These are phyloP conservation scores for Delphinapterus leucas DNA, from an alignment of 2,113 vertebrate species.

Conservation along the genomic window DNA sequence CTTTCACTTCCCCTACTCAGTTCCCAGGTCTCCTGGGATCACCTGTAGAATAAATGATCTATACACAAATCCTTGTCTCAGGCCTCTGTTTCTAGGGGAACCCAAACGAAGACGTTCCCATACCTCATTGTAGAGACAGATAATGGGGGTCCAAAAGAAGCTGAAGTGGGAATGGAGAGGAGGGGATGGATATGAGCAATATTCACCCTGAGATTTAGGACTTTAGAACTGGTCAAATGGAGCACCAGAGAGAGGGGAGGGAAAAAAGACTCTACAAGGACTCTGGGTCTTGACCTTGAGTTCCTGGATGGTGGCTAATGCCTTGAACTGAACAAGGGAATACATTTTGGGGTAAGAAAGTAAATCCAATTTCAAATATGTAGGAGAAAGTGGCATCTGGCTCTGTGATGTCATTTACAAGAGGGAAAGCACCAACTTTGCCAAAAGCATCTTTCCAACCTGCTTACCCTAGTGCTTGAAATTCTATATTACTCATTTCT, in stretches of 20 bases:
- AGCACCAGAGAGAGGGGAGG: neutral
- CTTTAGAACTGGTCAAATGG: neutral
- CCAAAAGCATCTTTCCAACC: slow-evolving; percentile 48
- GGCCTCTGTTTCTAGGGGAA: neutral
- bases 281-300: neutral
- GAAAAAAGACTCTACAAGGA: neutral
- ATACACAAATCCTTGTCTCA: neutral
- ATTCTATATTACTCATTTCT: slow-evolving; percentile 61
- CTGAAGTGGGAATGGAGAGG: neutral
- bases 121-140: neutral
- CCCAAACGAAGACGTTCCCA: neutral
- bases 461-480: slow-evolving; percentile 20
- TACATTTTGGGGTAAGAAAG: neutral
- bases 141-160: neutral
- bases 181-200: neutral
- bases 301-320: neutral
- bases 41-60: neutral
- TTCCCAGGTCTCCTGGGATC: neutral
- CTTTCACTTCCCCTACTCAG: neutral
- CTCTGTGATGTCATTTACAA: slow-evolving; percentile 49
- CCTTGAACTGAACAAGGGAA: neutral
- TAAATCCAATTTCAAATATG: slow-evolving; percentile 33
- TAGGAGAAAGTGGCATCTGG: slow-evolving; percentile 43
- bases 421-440: slow-evolving; percentile 42
- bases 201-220: neutral